phyloP scores from a whole-genome alignment of 2,113 vertebrate species.

The Nycticebus coucang region DNA sequence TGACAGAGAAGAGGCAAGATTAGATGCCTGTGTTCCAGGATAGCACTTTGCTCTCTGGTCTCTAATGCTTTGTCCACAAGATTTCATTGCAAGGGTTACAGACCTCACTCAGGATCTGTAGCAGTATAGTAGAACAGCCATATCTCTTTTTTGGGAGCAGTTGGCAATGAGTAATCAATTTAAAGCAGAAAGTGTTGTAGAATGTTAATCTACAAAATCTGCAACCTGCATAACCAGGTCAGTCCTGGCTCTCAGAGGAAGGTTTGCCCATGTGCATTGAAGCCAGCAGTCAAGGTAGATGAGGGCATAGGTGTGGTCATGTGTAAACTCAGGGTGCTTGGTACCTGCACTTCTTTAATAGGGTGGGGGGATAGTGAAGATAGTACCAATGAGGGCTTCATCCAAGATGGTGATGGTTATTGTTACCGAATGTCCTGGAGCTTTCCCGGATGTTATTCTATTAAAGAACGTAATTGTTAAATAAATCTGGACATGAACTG shows the following conservation, averaged over 20 bases:
- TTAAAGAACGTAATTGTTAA: constrained; percentile 65
- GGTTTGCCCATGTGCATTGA: not conserved
- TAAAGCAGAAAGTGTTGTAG: not conserved
- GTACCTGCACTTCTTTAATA: not conserved
- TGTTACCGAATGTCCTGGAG: constrained; percentile 10
- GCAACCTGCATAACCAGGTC: accelerated
- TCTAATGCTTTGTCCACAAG: not conserved
- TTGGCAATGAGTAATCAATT: not conserved
- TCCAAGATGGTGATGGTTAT: not conserved
- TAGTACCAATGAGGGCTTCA: not conserved
- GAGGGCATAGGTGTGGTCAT: not conserved
- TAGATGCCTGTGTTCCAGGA: constrained; percentile 5
- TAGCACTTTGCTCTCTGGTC: not conserved
- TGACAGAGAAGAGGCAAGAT: not conserved
- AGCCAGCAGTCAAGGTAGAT: not conserved
- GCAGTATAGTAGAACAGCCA: not conserved
- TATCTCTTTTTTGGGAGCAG: not conserved
- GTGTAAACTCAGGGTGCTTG: not conserved
- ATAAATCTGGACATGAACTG: constrained; percentile 45
- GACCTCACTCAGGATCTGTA: not conserved
- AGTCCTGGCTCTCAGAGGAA: not conserved
- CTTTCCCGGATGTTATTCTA: constrained; percentile 37
- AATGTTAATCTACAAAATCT: not conserved
- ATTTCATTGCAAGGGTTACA: constrained; percentile 2
- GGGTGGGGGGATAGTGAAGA: not conserved